Evolutionary conservation across 1,140 invertebrate genomes (phyloP), one percentile per base, ranked within the genome.

Genomic region (Octopus sinensis): DNA sequence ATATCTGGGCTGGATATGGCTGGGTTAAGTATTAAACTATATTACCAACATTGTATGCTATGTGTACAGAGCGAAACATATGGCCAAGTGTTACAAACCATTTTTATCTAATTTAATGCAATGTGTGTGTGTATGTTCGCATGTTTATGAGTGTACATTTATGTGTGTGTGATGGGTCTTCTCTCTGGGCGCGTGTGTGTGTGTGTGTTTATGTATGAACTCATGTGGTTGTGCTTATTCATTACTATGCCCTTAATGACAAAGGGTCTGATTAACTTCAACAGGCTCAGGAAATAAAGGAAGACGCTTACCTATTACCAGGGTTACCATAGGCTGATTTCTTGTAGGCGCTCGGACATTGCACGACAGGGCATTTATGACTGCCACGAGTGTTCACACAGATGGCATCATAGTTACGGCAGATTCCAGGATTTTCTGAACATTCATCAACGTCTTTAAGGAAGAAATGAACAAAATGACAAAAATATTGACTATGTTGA

Each of bases 341-440:
- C 6, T 84, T 80, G 81, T 88, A 89, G 17, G 87, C 87, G 1
- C 85, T 82, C 0, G 97, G 97, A 90, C 98, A 99, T 53, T 93
- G 92, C 77, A 98, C 95, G 9, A 91, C 92, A 80, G 96, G 95
- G 88, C 98, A 99, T 84, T 95, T 94, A 89, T 93, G 96, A 82
- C 95, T 93, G 1, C 98, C 98, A 77, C 95, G 92, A 0, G 94
- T 96, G 89, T 99, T 99, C 80, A 97, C 93, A 88, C 98, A 99
- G 53, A 95, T 94, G 84, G 96, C 94, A 78, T 95, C 93, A 0
- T 89, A 84, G 56, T 92, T 92, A 80, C 80, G 80, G 81, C 90
- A 91, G 51, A 68, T 73, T 10, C 83, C 85, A n/a, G 85, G 77
- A 12, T 83, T 82, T 62, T 87, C 85, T 30, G 79, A 86, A 87